A percentile compares a stretch with the other conserved stretches of the same genome.
Evolutionary conservation across 2,113 vertebrate species (phyloP).

Genomic region (Tragelaphus buxtoni): DNA sequence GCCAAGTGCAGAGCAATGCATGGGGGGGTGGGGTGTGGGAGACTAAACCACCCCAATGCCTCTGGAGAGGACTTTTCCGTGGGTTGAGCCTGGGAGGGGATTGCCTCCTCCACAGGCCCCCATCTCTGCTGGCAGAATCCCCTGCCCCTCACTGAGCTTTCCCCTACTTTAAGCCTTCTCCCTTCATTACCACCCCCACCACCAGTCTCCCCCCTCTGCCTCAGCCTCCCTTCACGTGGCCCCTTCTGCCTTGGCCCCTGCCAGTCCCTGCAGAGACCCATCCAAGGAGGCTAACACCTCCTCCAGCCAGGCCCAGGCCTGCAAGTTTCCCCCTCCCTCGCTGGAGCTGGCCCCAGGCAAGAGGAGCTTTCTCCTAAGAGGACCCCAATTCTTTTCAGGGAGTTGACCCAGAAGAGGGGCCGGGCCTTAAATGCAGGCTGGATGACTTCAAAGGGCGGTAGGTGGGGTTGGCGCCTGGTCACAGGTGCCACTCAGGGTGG

Average conservation of each 20-base stretch:
- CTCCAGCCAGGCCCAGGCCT: conserved; percentile 14
- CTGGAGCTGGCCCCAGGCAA: background rate
- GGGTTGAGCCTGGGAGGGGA: background rate
- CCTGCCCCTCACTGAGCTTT: background rate
- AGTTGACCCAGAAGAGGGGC: conserved; percentile 54
- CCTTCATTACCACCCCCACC: background rate
- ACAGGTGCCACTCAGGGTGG: conserved; percentile 73
- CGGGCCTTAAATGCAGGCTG: conserved; percentile 31
- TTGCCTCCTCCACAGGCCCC: background rate
- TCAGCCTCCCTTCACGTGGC: background rate
- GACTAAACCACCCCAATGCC: background rate
- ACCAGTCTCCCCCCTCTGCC: background rate
- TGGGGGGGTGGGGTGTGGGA: too few relatives aligned
- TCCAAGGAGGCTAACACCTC: background rate
- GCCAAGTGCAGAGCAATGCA: background rate
- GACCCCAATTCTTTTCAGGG: conserved; percentile 57
- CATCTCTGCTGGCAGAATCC: background rate
- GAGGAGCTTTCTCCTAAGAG: background rate
- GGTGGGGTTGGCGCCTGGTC: conserved; percentile 72
- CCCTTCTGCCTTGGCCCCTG: background rate
- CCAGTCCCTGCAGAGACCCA: background rate
- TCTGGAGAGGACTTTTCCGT: background rate
- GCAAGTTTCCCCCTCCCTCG: background rate
- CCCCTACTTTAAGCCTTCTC: background rate
- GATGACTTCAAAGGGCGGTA: conserved; percentile 71